phyloP scores from a whole-genome alignment of 1,140 invertebrate species.

The Parapsyche elsis region DNA sequence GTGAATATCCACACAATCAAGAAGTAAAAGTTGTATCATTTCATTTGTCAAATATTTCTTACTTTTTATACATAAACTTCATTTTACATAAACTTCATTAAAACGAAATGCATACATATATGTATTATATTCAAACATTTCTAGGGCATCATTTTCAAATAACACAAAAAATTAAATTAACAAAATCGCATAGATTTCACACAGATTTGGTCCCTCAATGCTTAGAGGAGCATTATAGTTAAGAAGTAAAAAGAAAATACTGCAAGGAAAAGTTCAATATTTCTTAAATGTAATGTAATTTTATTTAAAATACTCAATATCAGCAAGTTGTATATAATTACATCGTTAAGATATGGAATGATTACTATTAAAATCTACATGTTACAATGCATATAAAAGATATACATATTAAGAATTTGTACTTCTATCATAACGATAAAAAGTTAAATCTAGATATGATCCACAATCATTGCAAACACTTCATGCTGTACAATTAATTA shows the following conservation, averaged over 20 bases:
- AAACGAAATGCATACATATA: not conserved
- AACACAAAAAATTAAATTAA: not conserved
- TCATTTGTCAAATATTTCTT: not conserved
- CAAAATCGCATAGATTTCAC: not conserved
- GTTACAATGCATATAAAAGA: slow-evolving; percentile 21
- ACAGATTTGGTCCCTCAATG: slow-evolving; percentile 40
- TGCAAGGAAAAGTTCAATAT: not conserved
- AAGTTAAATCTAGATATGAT: slow-evolving; percentile 29
- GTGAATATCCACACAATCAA: not conserved
- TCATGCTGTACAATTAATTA: not conserved
- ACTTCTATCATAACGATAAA: slow-evolving; percentile 41
- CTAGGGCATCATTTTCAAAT: not conserved
- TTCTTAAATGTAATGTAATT: not conserved
- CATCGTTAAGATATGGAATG: slow-evolving; percentile 38
- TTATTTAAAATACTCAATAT: slow-evolving; percentile 17
- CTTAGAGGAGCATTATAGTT: slow-evolving; percentile 27
- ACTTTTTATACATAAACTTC: too few relatives aligned
- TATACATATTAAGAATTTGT: slow-evolving; percentile 32
- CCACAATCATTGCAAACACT: not conserved
- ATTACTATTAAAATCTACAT: slow-evolving; percentile 36
- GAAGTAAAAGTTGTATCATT: not conserved
- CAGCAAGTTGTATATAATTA: not conserved
- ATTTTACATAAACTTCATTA: not conserved
- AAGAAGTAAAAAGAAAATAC: slow-evolving; percentile 19
- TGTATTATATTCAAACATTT: not conserved